Conservation (phyloP, 2,888 invertebrate species). For the Euplagia quadripunctaria region DNA sequence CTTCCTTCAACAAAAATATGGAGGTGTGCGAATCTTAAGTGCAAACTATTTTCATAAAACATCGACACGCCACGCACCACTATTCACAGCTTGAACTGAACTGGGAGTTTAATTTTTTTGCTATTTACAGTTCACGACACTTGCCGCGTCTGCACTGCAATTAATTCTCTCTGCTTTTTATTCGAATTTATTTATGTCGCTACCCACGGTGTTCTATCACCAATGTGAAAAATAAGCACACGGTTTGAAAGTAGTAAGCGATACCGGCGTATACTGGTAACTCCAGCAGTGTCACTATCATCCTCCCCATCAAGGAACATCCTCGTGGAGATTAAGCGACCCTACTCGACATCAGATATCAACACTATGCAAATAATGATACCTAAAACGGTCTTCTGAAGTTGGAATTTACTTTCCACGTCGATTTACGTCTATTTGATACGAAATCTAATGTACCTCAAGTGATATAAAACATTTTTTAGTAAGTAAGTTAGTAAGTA, state of each 20-base stretch:
- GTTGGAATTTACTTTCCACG: not conserved
- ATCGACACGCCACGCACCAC: conserved; percentile 40
- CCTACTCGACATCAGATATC: not conserved
- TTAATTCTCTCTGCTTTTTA: conserved; percentile 15
- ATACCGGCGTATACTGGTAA: not conserved
- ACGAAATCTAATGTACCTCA: too few relatives aligned
- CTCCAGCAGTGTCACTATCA: too few relatives aligned
- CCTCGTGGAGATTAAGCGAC: not conserved
- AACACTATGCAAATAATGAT: not conserved
- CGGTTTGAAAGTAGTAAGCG: not conserved
- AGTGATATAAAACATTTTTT: too few relatives aligned
- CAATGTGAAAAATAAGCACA: too few relatives aligned
- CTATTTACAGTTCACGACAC: conserved; percentile 40
- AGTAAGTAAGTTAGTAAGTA: too few relatives aligned
- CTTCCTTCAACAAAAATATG: not conserved
- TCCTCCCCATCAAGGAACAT: not conserved
- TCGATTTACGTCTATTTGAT: too few relatives aligned
- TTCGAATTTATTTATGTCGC: not conserved
- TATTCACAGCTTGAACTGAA: conserved; percentile 42
- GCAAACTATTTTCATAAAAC: conserved; percentile 3
- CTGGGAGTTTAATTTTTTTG: conserved; percentile 21
- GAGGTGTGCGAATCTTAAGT: not conserved
- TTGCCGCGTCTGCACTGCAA: conserved; percentile 13
- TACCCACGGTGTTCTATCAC: not conserved
- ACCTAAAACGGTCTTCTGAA: not conserved